Evolutionary conservation across 2,888 invertebrate species (phyloP).

Genomic region (Mactromeris polynyma): DNA sequence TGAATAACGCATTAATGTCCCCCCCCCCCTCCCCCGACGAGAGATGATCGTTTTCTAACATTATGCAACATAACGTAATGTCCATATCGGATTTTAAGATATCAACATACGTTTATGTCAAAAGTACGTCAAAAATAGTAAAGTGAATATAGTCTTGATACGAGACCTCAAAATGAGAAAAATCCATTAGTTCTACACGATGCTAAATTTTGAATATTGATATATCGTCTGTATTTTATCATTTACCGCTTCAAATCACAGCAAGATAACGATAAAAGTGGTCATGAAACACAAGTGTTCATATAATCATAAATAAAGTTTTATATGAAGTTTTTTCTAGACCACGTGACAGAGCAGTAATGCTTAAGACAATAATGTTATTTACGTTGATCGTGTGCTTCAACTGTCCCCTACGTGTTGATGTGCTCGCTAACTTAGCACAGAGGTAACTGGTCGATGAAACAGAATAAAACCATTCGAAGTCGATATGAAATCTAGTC

Average conservation of each 20-base stretch:
- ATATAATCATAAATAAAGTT: conserved; percentile 14
- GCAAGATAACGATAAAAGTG: conserved; percentile 3
- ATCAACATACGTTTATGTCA: no score
- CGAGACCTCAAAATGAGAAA: not conserved
- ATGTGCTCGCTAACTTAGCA: no score
- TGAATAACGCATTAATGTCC: no score
- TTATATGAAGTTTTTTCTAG: not conserved
- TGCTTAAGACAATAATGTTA: conserved; percentile 8
- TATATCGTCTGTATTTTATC: not conserved
- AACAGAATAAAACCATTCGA: no score
- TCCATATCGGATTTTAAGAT: no score
- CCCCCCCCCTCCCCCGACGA: no score
- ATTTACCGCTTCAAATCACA: not conserved
- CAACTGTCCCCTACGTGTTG: no score
- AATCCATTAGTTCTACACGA: not conserved
- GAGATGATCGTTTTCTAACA: no score
- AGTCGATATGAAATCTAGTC: no score
- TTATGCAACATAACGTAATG: no score
- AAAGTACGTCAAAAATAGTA: no score
- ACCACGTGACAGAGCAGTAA: conserved; percentile 5
- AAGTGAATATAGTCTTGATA: not conserved
- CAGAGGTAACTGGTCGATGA: no score
- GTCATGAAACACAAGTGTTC: not conserved
- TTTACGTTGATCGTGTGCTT: not conserved
- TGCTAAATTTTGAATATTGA: conserved; percentile 2